Evolutionary conservation across 2,888 invertebrate species (phyloP).

Genomic region (Tricholauxania praeusta): DNA sequence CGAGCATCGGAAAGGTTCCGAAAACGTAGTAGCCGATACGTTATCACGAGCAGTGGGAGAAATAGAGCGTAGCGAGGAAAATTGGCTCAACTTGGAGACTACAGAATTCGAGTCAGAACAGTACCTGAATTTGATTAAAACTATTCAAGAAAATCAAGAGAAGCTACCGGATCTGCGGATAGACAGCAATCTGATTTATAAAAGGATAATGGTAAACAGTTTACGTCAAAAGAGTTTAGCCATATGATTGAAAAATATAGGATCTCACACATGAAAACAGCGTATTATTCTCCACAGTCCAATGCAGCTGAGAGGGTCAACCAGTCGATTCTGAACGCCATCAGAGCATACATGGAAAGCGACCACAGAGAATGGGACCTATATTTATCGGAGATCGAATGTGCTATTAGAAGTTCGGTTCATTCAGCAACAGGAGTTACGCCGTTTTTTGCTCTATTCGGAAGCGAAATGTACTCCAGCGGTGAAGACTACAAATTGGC

Average conservation of each 20-base stretch:
- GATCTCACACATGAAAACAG: constrained; percentile 45
- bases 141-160: no score
- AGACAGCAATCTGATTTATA: no score
- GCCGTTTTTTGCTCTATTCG: constrained; percentile 2
- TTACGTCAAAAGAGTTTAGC: constrained; percentile 42
- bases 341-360: neutral
- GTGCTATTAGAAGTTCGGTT: neutral
- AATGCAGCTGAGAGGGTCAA: constrained; percentile 60
- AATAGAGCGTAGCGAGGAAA: no score
- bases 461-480: neutral
- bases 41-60: no score
- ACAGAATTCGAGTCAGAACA: no score
- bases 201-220: constrained; percentile 52
- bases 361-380: constrained; percentile 11
- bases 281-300: constrained; percentile 55
- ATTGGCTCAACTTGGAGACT: no score
- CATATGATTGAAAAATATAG: constrained; percentile 40
- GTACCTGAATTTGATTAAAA: no score
- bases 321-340: constrained; percentile 49
- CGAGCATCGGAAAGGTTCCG: no score
- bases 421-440: neutral
- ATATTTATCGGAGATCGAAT: constrained; percentile 11
- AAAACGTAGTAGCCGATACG: no score
- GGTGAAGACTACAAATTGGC: neutral
- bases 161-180: no score